Base-by-base conservation (phyloP, 2,888 invertebrate species). In the Apodemia zela region DNA sequence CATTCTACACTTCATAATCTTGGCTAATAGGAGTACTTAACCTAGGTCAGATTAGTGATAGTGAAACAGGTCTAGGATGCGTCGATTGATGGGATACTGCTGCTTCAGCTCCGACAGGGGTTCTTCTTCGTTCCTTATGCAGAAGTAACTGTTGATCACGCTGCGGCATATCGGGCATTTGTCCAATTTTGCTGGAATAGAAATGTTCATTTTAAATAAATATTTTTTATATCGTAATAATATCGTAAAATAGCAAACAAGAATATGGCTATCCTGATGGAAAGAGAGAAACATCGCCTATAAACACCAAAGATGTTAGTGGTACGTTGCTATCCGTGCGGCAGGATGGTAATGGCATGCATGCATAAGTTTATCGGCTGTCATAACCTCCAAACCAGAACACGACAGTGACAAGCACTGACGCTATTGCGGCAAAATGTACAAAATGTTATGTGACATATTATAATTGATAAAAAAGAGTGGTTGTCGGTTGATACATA, bases 111-210 rank as follows among this genome's bases (percentile, higher is more conserved):
- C 87, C 47, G 92, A 85, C 75, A 93, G 94, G 84, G 81, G 82
- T 61, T 96, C 96, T 66, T 96, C 96, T 74, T 96, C 96, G 71
- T 94, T 94, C 57, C 96, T 89, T 75, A 95, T 97, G 83, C 96
- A 95, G 90, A 97, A 97, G 91, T 96, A 97, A 75, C 95, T 95
- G 71, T 95, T 95, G 75, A 97, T 97, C 57, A 94, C 94, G 72
- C 96, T 95, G 66, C 97, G 93, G 85, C 97, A 97, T 93, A 97
- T 96, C 21, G 97, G 97, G 80, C 97, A 97, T 72, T 95, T 94
- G 80, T 96, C 96, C 70, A 97, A 87, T 80, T 96, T 96, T 59
- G 94, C 94, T 93, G 88, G 5, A 86, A 85, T 45, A 15, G 5
- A 45, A n/a, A 45, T 5, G n/a, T 13, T 13, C 8, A 15, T 4